Conservation (phyloP, 2,797 vertebrate genomes). For the Trachurus trachurus region DNA sequence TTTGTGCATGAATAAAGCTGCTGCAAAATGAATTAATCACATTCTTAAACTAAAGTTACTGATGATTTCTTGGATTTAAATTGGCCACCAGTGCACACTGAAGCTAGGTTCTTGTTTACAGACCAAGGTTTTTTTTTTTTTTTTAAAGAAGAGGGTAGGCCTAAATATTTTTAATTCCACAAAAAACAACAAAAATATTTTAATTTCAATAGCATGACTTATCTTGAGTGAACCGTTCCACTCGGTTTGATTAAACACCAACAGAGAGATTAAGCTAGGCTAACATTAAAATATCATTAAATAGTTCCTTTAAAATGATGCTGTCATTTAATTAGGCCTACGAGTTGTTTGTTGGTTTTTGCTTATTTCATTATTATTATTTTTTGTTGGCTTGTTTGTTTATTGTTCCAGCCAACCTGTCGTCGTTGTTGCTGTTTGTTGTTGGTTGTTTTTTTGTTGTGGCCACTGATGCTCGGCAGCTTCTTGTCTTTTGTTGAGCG, state of each 20-base stretch:
- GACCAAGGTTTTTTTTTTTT: neutral
- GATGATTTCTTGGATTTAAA: neutral
- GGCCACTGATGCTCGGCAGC: conserved; percentile 61
- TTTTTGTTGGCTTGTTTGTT: conserved; percentile 29
- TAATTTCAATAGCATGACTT: neutral
- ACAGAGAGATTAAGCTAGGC: neutral
- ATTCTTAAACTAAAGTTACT: neutral
- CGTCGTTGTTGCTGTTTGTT: conserved; percentile 1
- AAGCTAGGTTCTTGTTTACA: neutral
- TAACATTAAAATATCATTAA: neutral
- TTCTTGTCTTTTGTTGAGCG: conserved; percentile 74
- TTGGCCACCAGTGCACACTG: neutral
- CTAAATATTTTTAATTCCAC: neutral
- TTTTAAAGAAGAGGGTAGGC: neutral
- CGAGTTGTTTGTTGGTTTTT: neutral
- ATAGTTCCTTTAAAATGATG: neutral
- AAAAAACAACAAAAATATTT: neutral
- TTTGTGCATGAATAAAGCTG: neutral
- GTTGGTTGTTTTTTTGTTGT: neutral
- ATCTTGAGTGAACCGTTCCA: neutral
- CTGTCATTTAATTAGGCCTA: neutral
- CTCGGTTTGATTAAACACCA: neutral
- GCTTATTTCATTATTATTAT: neutral
- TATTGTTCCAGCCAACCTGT: conserved; percentile 65
- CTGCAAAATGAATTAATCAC: neutral